phyloP scores from a whole-genome alignment of 2,888 invertebrate genomes.

The Polydrusus pterygomalis region DNA sequence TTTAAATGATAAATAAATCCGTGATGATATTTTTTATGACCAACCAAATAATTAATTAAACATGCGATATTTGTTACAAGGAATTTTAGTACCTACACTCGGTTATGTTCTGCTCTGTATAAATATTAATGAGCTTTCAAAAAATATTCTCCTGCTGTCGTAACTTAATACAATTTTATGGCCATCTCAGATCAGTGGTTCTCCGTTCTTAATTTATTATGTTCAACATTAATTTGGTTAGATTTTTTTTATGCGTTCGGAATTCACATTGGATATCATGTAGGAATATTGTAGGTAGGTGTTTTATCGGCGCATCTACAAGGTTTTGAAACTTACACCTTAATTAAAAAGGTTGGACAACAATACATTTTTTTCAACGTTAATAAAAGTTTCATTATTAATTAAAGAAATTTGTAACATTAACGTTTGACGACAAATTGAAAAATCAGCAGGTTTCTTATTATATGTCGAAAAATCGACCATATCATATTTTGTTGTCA shows the following conservation, averaged over 20 bases:
- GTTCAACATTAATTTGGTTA: conserved; percentile 19
- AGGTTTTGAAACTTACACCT: conserved; percentile 23
- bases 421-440: no score
- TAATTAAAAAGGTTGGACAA: not conserved
- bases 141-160: conserved; percentile 15
- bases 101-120: conserved; percentile 10
- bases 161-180: conserved; percentile 28
- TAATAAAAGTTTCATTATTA: not conserved
- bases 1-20: not conserved
- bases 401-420: not conserved
- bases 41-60: conserved; percentile 20
- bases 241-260: conserved; percentile 1
- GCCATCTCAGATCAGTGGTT: conserved; percentile 17
- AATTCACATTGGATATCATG: conserved; percentile 1
- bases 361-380: not conserved
- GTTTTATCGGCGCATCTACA: conserved; percentile 33
- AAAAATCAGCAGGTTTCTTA: no score
- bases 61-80: conserved; percentile 18
- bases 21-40: not conserved
- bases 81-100: not conserved
- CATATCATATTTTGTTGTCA: no score
- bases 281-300: conserved; percentile 30
- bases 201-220: conserved; percentile 20
- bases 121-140: conserved; percentile 26
- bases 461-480: no score